Conservation (phyloP, 2,113 vertebrate species). For the Prolemur simus region DNA sequence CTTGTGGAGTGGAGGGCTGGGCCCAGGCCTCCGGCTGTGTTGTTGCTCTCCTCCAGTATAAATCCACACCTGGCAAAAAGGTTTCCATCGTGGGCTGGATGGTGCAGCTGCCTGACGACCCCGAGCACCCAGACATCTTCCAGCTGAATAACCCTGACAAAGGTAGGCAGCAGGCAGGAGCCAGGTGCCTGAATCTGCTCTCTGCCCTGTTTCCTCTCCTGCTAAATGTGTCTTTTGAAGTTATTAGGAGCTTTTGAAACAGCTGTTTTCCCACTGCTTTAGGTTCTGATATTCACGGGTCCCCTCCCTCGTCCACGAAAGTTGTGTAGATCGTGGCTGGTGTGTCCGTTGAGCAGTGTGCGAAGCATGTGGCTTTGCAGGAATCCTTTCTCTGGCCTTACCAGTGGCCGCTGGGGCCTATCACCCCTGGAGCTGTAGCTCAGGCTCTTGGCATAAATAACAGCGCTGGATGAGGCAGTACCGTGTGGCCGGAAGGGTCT, state of each 20-base stretch:
- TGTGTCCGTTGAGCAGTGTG: neutral
- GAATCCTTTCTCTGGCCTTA: neutral
- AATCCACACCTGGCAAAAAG: constrained; percentile 94
- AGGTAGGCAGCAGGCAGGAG: constrained; percentile 82
- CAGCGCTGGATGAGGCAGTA: neutral
- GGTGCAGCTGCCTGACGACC: constrained; percentile 94
- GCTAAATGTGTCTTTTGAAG: neutral
- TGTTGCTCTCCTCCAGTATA: constrained; percentile 87
- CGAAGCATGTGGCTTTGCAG: fast-evolving
- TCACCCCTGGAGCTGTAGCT: neutral
- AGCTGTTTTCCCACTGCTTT: neutral
- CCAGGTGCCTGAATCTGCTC: neutral
- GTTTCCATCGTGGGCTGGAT: constrained; percentile 95
- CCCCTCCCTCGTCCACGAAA: neutral
- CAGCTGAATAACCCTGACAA: constrained; percentile 97
- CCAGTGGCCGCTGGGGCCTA: neutral
- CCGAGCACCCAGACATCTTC: constrained; percentile 95
- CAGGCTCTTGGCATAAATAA: neutral
- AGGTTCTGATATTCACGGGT: neutral
- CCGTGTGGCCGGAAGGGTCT: neutral
- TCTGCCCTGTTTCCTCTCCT: neutral
- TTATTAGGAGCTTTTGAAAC: neutral
- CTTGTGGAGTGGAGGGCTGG: neutral
- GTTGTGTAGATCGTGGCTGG: too few species aligned
- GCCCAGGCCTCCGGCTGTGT: neutral